Percentiles rank a stretch among this genome's conserved stretches.
Evolutionary conservation across 2,797 vertebrate genomes (phyloP).

Genomic region (Onychomys leucogaster): DNA sequence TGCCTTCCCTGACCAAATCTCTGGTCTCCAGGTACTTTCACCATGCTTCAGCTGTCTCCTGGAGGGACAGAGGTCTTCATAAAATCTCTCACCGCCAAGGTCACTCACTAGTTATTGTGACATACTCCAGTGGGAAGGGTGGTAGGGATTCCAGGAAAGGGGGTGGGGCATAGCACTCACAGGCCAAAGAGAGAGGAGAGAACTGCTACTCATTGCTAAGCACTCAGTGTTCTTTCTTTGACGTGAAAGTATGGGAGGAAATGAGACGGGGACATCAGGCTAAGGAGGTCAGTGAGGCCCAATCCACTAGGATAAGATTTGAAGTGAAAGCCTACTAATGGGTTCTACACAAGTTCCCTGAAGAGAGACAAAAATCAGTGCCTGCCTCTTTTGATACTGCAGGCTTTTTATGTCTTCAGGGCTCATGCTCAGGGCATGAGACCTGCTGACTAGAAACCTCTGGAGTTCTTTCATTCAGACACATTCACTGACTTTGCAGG

Average conservation of each 20-base stretch:
- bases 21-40: not conserved
- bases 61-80: rapidly evolving
- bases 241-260: not conserved
- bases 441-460: not conserved
- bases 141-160: not conserved
- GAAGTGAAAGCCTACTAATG: not conserved
- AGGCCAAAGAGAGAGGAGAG: no score
- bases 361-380: not conserved
- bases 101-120: not conserved
- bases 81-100: not conserved
- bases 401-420: not conserved
- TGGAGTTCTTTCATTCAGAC: not conserved
- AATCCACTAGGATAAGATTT: not conserved
- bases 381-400: not conserved
- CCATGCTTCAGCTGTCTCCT: not conserved
- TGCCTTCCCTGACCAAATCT: rapidly evolving
- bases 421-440: not conserved
- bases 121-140: not conserved
- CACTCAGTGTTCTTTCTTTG: not conserved
- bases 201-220: no score
- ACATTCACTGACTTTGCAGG: not conserved
- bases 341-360: not conserved
- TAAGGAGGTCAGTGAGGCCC: rapidly evolving
- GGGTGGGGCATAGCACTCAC: not conserved
- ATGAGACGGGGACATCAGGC: rapidly evolving